phyloP scores from a whole-genome alignment of 37 sponge, comb jelly and placozoan genomes.

The Ephydatia muelleri region DNA sequence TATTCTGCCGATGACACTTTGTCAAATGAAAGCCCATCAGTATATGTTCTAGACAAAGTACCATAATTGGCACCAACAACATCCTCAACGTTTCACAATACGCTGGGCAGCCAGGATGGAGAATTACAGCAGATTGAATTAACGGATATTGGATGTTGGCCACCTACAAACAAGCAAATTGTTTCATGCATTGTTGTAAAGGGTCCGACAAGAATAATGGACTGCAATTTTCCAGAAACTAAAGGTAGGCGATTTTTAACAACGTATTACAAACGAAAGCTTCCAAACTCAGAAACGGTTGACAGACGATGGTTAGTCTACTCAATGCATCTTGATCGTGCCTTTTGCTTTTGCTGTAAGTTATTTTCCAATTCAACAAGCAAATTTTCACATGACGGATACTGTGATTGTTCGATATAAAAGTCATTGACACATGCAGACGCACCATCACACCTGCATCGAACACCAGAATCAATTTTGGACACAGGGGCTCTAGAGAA shows the following conservation, averaged over 20 bases:
- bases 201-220: background rate
- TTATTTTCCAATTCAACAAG: background rate
- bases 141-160: background rate
- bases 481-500: no score
- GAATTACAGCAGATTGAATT: background rate
- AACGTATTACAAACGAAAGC: background rate
- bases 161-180: background rate
- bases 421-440: no score
- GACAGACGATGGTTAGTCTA: slow-evolving; percentile 8
- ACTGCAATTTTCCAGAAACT: background rate
- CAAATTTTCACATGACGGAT: background rate
- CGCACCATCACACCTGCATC: no score
- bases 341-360: slow-evolving; percentile 1
- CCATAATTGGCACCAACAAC: background rate
- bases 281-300: background rate
- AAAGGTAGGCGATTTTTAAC: slow-evolving; percentile 10
- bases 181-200: background rate
- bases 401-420: no score
- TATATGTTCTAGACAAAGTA: background rate
- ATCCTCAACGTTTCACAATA: background rate
- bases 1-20: background rate
- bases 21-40: background rate
- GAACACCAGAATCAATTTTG: no score
- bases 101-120: background rate
- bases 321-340: background rate